Evolutionary conservation across 2,113 vertebrate genomes (phyloP).

Genomic region (Tyto alba): DNA sequence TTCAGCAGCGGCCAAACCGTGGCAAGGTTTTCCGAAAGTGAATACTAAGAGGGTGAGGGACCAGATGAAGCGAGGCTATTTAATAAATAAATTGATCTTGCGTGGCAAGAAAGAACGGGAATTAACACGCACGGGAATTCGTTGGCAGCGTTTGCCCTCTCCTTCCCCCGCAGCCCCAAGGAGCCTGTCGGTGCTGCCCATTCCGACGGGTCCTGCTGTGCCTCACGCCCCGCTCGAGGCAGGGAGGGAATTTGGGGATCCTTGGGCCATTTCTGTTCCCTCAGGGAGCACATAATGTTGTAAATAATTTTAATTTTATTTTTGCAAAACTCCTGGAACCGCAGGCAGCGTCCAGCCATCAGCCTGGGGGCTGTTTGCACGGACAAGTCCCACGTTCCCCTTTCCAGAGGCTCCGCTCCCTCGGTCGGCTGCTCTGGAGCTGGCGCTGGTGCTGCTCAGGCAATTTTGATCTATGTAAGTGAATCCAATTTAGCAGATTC

Average conservation of each 20-base stretch:
- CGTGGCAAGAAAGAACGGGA: neutral
- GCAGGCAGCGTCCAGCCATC: rapidly evolving
- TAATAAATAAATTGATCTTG: neutral
- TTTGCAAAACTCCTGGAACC: neutral
- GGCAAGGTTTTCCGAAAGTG: neutral
- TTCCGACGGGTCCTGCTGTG: rapidly evolving
- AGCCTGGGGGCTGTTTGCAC: neutral
- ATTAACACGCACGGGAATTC: neutral
- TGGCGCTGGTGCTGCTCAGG: neutral
- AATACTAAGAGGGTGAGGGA: neutral
- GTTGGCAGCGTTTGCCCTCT: neutral
- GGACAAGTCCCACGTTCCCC: neutral
- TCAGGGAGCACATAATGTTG: rapidly evolving
- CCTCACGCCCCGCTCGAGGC: neutral
- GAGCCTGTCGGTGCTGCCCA: neutral
- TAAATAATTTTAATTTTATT: neutral
- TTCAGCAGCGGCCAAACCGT: rapidly evolving
- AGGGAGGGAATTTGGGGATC: neutral
- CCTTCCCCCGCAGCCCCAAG: neutral
- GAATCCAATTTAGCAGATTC: neutral
- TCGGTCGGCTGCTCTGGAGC: no score
- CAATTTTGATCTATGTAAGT: neutral
- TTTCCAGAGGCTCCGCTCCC: no score
- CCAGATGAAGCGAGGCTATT: neutral
- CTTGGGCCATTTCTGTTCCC: neutral